Percentiles rank a stretch among this genome's conserved stretches.
These are phyloP conservation scores for Hyles lineata DNA, from an alignment of 2,888 invertebrate genomes.

Conservation along the genomic window DNA sequence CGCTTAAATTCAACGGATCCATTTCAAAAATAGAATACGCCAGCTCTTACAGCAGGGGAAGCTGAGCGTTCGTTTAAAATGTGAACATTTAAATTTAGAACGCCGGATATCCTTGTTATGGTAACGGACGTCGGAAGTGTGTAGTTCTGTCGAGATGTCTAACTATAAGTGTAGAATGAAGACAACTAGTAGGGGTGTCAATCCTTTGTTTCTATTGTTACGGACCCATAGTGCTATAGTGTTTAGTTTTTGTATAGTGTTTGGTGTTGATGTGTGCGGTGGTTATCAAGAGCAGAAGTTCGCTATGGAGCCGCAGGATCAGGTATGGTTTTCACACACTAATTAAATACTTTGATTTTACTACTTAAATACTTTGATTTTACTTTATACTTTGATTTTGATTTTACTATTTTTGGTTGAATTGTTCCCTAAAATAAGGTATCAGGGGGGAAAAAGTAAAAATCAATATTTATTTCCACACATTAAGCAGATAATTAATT, in stretches of 20 bases:
- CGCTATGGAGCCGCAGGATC: slow-evolving; percentile 96
- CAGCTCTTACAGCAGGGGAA: slow-evolving; percentile 55
- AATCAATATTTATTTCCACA: too few relatives aligned
- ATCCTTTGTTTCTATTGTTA: slow-evolving; percentile 70
- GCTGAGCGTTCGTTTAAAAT: slow-evolving; percentile 69
- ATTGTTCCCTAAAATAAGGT: too few relatives aligned
- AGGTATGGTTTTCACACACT: slow-evolving; percentile 58
- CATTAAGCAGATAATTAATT: too few relatives aligned
- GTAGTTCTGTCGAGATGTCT: slow-evolving; percentile 57
- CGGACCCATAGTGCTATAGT: slow-evolving; percentile 63
- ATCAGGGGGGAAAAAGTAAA: too few relatives aligned
- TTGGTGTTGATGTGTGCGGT: slow-evolving; percentile 66
- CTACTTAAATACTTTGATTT: too few relatives aligned
- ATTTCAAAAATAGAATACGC: slow-evolving; percentile 59
- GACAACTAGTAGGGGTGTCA: slow-evolving; percentile 70
- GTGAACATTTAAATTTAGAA: slow-evolving; percentile 67
- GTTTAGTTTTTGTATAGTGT: slow-evolving; percentile 52
- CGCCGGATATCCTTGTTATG: slow-evolving; percentile 66
- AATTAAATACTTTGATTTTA: not conserved
- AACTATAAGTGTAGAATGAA: slow-evolving; percentile 59
- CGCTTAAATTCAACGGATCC: slow-evolving; percentile 55
- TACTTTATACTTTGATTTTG: too few relatives aligned
- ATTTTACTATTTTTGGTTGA: too few relatives aligned
- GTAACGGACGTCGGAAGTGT: slow-evolving; percentile 47
- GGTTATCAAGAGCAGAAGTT: slow-evolving; percentile 90